phyloP scores from a whole-genome alignment of 2,888 invertebrate genomes.

The Nomada lathburiana region DNA sequence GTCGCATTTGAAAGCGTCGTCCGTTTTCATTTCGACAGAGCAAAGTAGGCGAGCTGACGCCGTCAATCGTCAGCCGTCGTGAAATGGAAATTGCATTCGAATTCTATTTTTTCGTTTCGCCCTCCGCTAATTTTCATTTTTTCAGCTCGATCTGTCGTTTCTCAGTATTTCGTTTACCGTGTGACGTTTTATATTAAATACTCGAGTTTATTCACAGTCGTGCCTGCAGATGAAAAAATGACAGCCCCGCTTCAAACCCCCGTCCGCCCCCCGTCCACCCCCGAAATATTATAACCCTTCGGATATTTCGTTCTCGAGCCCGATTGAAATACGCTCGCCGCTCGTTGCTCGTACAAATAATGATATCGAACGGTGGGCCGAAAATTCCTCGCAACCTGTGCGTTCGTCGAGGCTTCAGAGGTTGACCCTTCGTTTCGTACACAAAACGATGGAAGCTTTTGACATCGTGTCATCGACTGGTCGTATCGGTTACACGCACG shows the following conservation, averaged over 20 bases:
- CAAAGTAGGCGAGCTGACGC: constrained; percentile 20
- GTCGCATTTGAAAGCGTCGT: constrained; percentile 20
- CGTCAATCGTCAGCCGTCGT: constrained; percentile 4
- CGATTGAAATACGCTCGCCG: constrained; percentile 22
- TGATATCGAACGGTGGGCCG: constrained; percentile 34
- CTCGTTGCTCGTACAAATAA: constrained; percentile 43
- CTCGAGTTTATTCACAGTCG: constrained; percentile 1
- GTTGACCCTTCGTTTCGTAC: constrained; percentile 69
- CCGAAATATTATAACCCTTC: constrained; percentile 19
- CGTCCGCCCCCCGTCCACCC: no score
- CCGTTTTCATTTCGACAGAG: constrained; percentile 28
- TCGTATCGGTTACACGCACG: constrained; percentile 66
- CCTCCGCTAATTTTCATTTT: background rate
- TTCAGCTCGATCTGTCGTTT: background rate
- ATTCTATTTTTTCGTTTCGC: constrained; percentile 5
- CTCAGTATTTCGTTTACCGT: background rate
- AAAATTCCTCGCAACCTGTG: constrained; percentile 57
- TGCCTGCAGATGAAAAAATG: constrained; percentile 14
- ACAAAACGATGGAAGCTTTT: constrained; percentile 68
- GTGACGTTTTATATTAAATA: constrained; percentile 19
- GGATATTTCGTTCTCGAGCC: constrained; percentile 24
- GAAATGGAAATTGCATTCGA: background rate
- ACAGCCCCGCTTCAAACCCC: background rate
- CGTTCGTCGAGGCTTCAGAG: constrained; percentile 53
- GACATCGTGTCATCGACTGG: constrained; percentile 66